Conservation (phyloP, 1,140 invertebrate genomes). For the Caerostris extrusa region DNA sequence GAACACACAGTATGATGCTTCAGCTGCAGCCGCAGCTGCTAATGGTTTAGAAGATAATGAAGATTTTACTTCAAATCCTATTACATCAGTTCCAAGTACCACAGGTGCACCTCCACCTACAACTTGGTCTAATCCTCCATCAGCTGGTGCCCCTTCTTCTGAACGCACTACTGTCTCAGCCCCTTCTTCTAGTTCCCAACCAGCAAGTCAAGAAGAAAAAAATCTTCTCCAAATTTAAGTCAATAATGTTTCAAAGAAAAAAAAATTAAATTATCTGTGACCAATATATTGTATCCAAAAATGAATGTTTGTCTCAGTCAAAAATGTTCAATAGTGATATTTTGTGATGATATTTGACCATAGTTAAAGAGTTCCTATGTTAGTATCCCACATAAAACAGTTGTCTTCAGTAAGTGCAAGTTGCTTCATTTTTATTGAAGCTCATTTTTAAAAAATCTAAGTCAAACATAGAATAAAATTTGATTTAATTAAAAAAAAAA, state of each 20-base stretch:
- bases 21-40: slow-evolving; percentile 81
- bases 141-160: slow-evolving; percentile 69
- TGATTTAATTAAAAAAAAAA: neutral
- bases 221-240: slow-evolving; percentile 76
- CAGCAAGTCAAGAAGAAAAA: slow-evolving; percentile 77
- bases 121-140: slow-evolving; percentile 75
- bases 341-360: slow-evolving; percentile 67
- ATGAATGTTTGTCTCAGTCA: slow-evolving; percentile 28
- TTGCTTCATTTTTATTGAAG: slow-evolving; percentile 2
- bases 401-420: neutral
- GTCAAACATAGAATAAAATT: neutral
- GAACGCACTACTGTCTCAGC: slow-evolving; percentile 69
- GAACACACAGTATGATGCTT: slow-evolving; percentile 96
- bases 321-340: slow-evolving; percentile 69
- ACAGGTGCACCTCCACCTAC: slow-evolving; percentile 71
- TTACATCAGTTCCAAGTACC: slow-evolving; percentile 72
- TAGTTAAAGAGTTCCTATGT: slow-evolving; percentile 72
- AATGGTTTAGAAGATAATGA: slow-evolving; percentile 79
- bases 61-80: slow-evolving; percentile 78
- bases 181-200: slow-evolving; percentile 73
- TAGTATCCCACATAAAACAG: slow-evolving; percentile 29
- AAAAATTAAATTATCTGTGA: slow-evolving; percentile 57
- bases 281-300: slow-evolving; percentile 59
- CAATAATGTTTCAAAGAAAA: slow-evolving; percentile 66
- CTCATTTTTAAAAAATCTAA: neutral